Percentiles rank a stretch among this genome's conserved stretches.
phyloP scores from a whole-genome alignment of 2,888 invertebrate species.

The Pollenia labialis region DNA sequence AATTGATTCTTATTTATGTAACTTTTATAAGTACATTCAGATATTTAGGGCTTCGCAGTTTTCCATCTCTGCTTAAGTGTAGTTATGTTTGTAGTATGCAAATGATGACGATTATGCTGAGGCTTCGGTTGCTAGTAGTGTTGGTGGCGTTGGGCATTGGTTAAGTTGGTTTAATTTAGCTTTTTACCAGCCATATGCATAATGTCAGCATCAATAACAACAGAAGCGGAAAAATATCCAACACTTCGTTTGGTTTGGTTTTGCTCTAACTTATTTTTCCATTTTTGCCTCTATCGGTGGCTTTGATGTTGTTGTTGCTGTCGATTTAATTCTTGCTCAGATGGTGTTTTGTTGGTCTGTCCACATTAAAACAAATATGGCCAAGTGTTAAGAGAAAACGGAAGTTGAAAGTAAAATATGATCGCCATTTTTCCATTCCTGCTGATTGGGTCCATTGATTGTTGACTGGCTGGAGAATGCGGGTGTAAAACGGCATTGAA shows the following conservation, averaged over 20 bases:
- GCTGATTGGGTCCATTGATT: constrained; percentile 4
- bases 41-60: background rate
- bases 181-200: constrained; percentile 56
- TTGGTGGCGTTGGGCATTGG: constrained; percentile 36
- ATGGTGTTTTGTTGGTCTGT: background rate
- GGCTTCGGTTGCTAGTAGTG: background rate
- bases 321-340: constrained; percentile 10
- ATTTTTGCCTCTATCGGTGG: background rate
- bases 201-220: constrained; percentile 66
- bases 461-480: background rate
- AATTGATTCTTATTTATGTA: too few relatives aligned
- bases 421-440: background rate
- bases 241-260: constrained; percentile 50
- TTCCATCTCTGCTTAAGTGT: background rate
- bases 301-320: background rate
- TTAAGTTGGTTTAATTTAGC: constrained; percentile 64
- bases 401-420: constrained; percentile 47
- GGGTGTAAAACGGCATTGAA: background rate
- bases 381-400: constrained; percentile 31
- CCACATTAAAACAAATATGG: constrained; percentile 46
- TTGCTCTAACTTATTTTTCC: constrained; percentile 26
- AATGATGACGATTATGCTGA: background rate
- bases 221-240: constrained; percentile 56
- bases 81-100: background rate
- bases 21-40: too few relatives aligned